Base-by-base conservation (phyloP, 1,140 invertebrate genomes). In the Ostrea edulis region DNA sequence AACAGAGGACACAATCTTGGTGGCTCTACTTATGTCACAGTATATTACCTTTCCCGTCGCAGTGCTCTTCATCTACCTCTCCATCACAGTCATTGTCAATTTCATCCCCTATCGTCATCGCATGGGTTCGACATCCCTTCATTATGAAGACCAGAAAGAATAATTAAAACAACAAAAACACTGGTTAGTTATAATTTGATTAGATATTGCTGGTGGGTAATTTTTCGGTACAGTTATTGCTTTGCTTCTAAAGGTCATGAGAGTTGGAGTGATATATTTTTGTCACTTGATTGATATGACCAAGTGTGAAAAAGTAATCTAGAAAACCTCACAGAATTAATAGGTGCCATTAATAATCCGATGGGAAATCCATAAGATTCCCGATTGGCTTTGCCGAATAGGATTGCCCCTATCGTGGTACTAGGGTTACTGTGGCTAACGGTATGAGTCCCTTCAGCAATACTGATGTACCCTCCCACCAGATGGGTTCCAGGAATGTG, bases 361-460 rank as follows among this genome's bases (percentile, higher is more conserved):
- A 84, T 54, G 17, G 87, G 58, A 71, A 84, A 87, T 3, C 58
- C 87, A n/a, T 87, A 87, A 17, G 82, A 71, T 54, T 87, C 87
- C 9, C 51, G 11, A 35, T 84, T 35, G 77, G 87, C 87, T 20
- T 52, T 87, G 8, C 87, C 87, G 22, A 84, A 87, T 20, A 87
- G 87, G 25, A 71, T 81, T 29, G 82, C 87, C n/a, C 82, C 87
- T 17, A 84, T 82, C 4, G 65, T 54, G 7, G 54, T 17, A 12
- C n/a, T 84, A 11, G 87, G 62, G 11, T 29, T 82, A 12, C n/a
- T 84, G 44, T 87, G 87, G 0, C 25, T 29, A 9, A 87, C 55
- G 20, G 82, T 84, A 62, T 87, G 87, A 8, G 82, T 71, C 1
- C 87, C 87, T 17, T 52, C 58, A 14, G 82, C 29, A 14, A 87